These are phyloP conservation scores for Sceloporus undulatus DNA, from an alignment of 2,113 vertebrate species.

Conservation along the genomic window DNA sequence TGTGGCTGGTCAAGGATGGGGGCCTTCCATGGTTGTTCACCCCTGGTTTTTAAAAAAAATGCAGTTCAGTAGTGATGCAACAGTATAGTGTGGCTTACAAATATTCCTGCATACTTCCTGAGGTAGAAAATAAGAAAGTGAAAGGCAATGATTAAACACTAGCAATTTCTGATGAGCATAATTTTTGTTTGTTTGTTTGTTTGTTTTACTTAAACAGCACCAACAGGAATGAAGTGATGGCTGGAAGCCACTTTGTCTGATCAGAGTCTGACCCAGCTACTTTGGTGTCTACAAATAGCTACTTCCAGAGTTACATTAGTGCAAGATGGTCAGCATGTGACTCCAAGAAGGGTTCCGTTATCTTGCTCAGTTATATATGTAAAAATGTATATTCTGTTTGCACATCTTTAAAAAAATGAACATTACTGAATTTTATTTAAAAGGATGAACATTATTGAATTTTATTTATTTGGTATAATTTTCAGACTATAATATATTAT, in stretches of 20 bases:
- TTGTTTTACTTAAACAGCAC: too few relatives aligned
- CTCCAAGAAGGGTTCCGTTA: not conserved
- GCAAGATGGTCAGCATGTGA: not conserved
- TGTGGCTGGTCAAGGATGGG: too few relatives aligned
- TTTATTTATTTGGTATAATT: too few relatives aligned
- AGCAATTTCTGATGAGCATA: not conserved
- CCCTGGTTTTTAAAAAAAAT: too few relatives aligned
- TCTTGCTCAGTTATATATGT: not conserved
- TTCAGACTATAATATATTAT: too few relatives aligned
- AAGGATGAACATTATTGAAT: too few relatives aligned
- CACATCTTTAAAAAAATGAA: not conserved
- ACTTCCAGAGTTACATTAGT: not conserved
- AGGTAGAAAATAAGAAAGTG: not conserved
- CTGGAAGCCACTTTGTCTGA: not conserved
- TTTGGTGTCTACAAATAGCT: not conserved
- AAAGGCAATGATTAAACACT: not conserved
- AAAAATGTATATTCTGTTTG: not conserved
- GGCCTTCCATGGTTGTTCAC: too few relatives aligned
- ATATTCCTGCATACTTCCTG: not conserved
- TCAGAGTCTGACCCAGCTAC: not conserved
- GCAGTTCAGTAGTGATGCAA: too few relatives aligned
- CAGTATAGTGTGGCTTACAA: too few relatives aligned
- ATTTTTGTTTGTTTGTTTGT: too few relatives aligned
- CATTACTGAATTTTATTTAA: not conserved
- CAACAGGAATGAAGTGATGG: not conserved